Percentiles rank a stretch among this genome's conserved stretches.
These are phyloP conservation scores for Colletes collaris DNA, from an alignment of 2,888 invertebrate species.

Conservation along the genomic window DNA sequence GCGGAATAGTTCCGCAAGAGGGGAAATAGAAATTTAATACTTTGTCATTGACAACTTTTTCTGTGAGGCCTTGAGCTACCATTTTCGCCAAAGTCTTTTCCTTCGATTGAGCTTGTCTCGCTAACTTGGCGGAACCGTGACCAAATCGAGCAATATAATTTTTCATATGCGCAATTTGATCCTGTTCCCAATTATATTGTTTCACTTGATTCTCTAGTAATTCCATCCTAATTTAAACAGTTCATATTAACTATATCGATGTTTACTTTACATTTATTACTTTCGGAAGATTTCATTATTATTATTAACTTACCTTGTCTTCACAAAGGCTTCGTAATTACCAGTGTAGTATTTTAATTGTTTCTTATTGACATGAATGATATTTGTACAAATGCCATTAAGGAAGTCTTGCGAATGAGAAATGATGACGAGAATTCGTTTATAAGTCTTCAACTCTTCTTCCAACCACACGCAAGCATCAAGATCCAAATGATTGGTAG, in stretches of 20 bases:
- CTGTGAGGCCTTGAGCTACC: constrained; percentile 98
- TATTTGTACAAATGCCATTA: constrained; percentile 98
- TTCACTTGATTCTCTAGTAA: constrained; percentile 99
- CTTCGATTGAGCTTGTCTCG: constrained; percentile 99
- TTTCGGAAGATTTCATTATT: neutral
- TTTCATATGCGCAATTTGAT: constrained; percentile 99
- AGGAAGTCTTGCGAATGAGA: constrained; percentile 99
- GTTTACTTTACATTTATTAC: neutral
- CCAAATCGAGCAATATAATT: constrained; percentile 99
- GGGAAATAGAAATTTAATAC: constrained; percentile 97
- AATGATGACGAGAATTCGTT: constrained; percentile 97
- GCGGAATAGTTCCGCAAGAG: constrained; percentile 97
- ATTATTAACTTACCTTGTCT: constrained; percentile 85
- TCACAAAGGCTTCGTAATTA: constrained; percentile 98
- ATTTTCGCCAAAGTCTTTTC: constrained; percentile 99
- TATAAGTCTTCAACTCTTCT: constrained; percentile 97
- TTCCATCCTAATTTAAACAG: constrained; percentile 87
- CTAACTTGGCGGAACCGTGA: constrained; percentile 99
- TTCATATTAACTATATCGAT: neutral
- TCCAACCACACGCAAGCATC: constrained; percentile 99
- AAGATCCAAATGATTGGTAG: constrained; percentile 99
- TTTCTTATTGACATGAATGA: constrained; percentile 97
- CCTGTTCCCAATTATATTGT: constrained; percentile 99
- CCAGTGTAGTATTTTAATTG: constrained; percentile 97
- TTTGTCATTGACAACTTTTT: constrained; percentile 96